Evolutionary conservation across 2,888 invertebrate genomes (phyloP).

Genomic region (Macrophya annulata): DNA sequence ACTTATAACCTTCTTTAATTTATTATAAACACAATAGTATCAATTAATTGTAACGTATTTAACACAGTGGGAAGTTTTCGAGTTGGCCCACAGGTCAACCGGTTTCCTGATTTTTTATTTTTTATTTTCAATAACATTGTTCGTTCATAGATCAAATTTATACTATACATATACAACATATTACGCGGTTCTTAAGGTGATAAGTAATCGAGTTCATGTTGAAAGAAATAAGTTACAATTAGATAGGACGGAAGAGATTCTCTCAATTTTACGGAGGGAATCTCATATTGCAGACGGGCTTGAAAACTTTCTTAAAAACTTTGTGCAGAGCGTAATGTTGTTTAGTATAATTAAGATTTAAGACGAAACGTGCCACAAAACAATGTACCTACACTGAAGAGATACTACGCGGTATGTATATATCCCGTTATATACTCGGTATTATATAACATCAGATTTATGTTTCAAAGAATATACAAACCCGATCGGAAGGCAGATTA

Average conservation of each 20-base stretch:
- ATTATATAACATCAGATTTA: neutral
- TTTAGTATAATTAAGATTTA: conserved; percentile 43
- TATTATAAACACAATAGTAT: too few relatives aligned
- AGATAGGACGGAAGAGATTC: neutral
- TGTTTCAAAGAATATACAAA: neutral
- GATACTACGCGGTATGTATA: neutral
- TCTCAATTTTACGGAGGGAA: conserved; percentile 1
- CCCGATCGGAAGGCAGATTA: neutral
- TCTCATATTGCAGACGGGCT: neutral
- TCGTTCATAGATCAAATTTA: too few relatives aligned
- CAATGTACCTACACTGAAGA: conserved; percentile 17
- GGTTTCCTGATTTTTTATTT: too few relatives aligned
- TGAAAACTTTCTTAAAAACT: conserved; percentile 27
- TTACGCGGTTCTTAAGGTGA: neutral
- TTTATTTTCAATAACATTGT: neutral
- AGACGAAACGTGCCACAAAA: conserved; percentile 4
- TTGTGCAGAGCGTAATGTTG: neutral
- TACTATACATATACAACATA: neutral
- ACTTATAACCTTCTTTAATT: too few relatives aligned
- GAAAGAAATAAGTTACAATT: conserved; percentile 11
- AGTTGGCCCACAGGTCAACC: too few relatives aligned
- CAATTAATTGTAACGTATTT: too few relatives aligned
- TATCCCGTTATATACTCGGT: neutral
- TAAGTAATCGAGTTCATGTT: conserved; percentile 12
- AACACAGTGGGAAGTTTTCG: too few relatives aligned